Conservation (phyloP, 2,113 vertebrate genomes). For the Limnothrissa miodon region DNA sequence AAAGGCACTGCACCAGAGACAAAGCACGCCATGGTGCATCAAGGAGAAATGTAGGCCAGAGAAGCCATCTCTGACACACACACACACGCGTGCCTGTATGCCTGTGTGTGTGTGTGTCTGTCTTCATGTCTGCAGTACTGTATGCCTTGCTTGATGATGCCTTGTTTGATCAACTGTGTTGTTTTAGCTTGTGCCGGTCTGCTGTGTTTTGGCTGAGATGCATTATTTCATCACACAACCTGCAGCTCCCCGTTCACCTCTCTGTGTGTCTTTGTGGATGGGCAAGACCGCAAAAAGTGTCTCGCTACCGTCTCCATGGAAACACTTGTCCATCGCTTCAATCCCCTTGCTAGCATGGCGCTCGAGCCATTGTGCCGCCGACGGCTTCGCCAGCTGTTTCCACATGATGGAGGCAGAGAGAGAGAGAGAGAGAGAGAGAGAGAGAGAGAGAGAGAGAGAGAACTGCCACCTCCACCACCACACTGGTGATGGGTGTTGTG, state of each 20-base stretch:
- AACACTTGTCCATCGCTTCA: background rate
- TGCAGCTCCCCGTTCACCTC: background rate
- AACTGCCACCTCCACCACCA: background rate
- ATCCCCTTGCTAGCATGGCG: background rate
- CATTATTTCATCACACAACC: background rate
- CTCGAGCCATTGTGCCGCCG: background rate
- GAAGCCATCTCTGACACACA: background rate
- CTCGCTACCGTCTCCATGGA: background rate
- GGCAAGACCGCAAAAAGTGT: background rate
- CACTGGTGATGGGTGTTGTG: background rate
- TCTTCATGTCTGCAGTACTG: background rate
- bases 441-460: background rate
- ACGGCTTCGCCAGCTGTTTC: background rate
- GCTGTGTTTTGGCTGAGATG: background rate
- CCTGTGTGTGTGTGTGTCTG: background rate
- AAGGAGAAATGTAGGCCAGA: background rate
- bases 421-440: background rate
- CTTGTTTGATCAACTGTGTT: no score
- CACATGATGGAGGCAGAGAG: background rate
- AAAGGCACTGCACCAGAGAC: background rate
- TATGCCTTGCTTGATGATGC: background rate
- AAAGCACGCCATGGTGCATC: background rate
- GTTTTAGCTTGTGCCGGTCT: background rate
- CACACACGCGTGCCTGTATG: background rate
- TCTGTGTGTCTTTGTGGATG: background rate